Evolutionary conservation across 2,888 invertebrate species (phyloP).

Genomic region (Tethea ocularis): DNA sequence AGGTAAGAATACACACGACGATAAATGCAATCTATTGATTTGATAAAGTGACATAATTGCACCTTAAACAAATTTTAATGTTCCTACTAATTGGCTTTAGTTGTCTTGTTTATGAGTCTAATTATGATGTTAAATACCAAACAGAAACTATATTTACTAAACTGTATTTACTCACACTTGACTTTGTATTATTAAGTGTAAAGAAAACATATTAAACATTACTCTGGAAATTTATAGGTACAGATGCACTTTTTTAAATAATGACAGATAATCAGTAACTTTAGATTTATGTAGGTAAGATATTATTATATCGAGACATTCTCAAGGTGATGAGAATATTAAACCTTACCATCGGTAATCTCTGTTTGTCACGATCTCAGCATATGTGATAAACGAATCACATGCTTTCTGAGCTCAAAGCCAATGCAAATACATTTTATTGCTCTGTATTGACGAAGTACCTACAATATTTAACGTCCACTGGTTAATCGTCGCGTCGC

Average conservation of each 20-base stretch:
- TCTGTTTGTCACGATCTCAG: slow-evolving; percentile 63
- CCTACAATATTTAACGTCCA: not conserved
- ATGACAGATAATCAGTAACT: not conserved
- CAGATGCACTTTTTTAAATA: not conserved
- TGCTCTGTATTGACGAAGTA: slow-evolving; percentile 7
- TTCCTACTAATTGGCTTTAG: slow-evolving; percentile 9
- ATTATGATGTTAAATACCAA: slow-evolving; percentile 3
- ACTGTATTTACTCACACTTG: not conserved
- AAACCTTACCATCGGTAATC: slow-evolving; percentile 52
- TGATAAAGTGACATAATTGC: slow-evolving; percentile 10
- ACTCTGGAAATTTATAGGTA: not conserved
- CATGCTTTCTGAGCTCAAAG: slow-evolving; percentile 48
- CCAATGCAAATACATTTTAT: slow-evolving; percentile 9
- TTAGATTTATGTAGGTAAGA: slow-evolving; percentile 14
- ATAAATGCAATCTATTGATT: not conserved
- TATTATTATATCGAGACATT: slow-evolving; percentile 30
- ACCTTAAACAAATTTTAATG: slow-evolving; percentile 11
- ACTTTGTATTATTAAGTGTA: not conserved
- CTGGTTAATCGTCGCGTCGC: not conserved
- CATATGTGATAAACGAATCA: slow-evolving; percentile 69
- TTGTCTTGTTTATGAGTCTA: slow-evolving; percentile 4
- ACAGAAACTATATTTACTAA: not conserved
- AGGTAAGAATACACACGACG: not conserved
- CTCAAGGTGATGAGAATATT: slow-evolving; percentile 39
- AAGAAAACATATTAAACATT: not conserved